A percentile compares a stretch with the other conserved stretches of the same genome.
Conservation (phyloP, 2,797 vertebrate genomes). For the Benthosema pterotum region DNA sequence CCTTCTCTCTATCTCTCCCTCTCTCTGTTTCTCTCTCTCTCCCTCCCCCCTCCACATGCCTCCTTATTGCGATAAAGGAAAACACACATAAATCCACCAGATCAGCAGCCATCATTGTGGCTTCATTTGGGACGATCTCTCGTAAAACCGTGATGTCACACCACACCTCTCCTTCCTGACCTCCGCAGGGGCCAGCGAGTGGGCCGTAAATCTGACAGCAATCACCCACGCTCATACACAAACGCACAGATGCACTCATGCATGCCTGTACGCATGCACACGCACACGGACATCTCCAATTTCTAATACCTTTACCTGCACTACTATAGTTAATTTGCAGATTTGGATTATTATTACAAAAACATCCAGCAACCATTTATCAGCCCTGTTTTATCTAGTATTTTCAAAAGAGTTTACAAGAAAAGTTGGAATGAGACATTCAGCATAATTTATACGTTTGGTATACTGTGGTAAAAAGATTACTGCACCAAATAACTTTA, state of each 20-base stretch:
- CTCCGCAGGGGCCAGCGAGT: conserved; percentile 10
- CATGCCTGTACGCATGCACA: not conserved
- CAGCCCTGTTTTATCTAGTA: no score
- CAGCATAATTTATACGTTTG: no score
- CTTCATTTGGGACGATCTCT: conserved; percentile 12
- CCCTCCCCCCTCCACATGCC: not conserved
- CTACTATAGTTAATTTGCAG: no score
- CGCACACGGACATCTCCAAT: no score
- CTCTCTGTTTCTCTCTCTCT: not conserved
- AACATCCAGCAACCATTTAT: no score
- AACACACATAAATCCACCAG: conserved; percentile 23
- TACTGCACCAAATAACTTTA: no score
- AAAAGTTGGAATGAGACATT: no score
- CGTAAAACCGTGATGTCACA: conserved; percentile 32
- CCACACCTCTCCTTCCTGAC: conserved; percentile 13
- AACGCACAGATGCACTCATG: conserved; percentile 1
- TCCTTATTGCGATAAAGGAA: conserved; percentile 18
- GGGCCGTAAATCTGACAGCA: conserved; percentile 42
- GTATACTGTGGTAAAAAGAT: no score
- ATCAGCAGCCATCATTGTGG: conserved; percentile 16
- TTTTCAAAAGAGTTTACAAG: no score
- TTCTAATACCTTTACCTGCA: no score
- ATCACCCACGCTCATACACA: conserved; percentile 15
- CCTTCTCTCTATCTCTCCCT: conserved; percentile 8
- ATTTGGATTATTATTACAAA: no score